Percentiles rank a stretch among this genome's conserved stretches.
phyloP scores from a whole-genome alignment of 2,888 invertebrate genomes.

The Drosophila picticornis region DNA sequence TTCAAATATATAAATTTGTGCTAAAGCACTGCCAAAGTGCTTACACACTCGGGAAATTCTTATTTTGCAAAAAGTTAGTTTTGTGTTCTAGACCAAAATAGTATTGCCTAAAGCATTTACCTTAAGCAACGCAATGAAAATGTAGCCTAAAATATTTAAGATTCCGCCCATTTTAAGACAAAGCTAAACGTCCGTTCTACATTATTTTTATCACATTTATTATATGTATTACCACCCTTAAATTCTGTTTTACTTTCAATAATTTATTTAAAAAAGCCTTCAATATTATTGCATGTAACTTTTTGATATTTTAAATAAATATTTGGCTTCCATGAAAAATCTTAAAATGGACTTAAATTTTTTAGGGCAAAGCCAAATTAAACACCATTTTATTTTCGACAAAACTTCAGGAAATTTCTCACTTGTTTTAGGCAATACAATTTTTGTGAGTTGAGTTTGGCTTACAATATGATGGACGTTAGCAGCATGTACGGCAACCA shows the following conservation, averaged over 20 bases:
- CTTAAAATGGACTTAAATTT: neutral
- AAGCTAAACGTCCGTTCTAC: neutral
- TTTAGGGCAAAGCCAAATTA: slow-evolving; percentile 12
- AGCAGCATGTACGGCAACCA: slow-evolving; percentile 86
- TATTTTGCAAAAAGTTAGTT: slow-evolving; percentile 50
- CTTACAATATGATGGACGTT: slow-evolving; percentile 85
- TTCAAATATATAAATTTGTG: slow-evolving; percentile 11
- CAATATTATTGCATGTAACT: neutral
- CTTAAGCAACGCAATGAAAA: neutral
- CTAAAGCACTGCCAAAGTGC: slow-evolving; percentile 17
- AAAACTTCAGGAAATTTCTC: slow-evolving; percentile 25
- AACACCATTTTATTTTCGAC: neutral
- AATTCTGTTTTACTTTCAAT: neutral
- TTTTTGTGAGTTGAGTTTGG: slow-evolving; percentile 48
- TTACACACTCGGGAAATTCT: slow-evolving; percentile 12
- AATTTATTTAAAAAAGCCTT: neutral
- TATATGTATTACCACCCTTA: neutral
- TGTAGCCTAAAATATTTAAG: slow-evolving; percentile 9
- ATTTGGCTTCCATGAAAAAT: neutral
- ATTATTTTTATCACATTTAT: neutral
- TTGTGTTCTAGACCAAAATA: slow-evolving; percentile 20
- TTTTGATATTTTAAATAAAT: neutral
- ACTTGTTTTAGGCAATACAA: slow-evolving; percentile 45
- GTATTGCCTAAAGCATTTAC: slow-evolving; percentile 10
- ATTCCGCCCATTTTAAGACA: neutral